Conservation (phyloP, 2,797 vertebrate genomes). For the Sebastes flavidus region DNA sequence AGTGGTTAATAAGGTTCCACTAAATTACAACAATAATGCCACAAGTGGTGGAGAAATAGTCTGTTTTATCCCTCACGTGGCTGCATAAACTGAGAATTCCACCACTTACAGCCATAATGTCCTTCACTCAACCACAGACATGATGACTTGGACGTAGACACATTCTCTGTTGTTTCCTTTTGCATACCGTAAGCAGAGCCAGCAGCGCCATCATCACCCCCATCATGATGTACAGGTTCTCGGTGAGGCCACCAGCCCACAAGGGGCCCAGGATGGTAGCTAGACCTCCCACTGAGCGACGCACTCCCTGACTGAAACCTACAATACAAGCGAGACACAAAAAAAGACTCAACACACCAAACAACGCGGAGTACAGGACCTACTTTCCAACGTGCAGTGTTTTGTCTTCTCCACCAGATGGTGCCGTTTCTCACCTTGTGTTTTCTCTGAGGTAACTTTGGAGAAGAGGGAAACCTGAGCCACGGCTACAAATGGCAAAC, state of each 20-base stretch:
- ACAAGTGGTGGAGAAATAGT: neutral
- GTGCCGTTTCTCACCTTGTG: constrained; percentile 81
- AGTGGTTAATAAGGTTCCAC: neutral
- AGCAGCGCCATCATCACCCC: constrained; percentile 88
- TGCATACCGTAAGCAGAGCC: constrained; percentile 80
- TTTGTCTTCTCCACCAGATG: constrained; percentile 6
- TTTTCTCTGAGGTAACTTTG: constrained; percentile 86
- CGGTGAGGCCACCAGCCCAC: constrained; percentile 86
- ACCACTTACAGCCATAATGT: neutral
- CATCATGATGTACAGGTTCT: constrained; percentile 86
- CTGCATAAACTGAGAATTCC: neutral
- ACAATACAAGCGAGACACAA: neutral
- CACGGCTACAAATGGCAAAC: constrained; percentile 87
- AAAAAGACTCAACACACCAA: neutral
- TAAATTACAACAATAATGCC: neutral
- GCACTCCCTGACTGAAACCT: constrained; percentile 89
- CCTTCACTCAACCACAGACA: neutral
- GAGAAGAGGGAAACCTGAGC: constrained; percentile 89
- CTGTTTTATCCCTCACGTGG: neutral
- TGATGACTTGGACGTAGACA: neutral
- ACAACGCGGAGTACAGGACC: neutral
- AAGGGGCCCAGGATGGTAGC: constrained; percentile 89
- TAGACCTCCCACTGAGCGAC: constrained; percentile 86
- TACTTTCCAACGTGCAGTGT: neutral
- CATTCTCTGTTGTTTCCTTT: neutral